A percentile compares a stretch with the other conserved stretches of the same genome.
Conservation (phyloP, 2,113 vertebrate genomes). For the Corynorhinus townsendii region DNA sequence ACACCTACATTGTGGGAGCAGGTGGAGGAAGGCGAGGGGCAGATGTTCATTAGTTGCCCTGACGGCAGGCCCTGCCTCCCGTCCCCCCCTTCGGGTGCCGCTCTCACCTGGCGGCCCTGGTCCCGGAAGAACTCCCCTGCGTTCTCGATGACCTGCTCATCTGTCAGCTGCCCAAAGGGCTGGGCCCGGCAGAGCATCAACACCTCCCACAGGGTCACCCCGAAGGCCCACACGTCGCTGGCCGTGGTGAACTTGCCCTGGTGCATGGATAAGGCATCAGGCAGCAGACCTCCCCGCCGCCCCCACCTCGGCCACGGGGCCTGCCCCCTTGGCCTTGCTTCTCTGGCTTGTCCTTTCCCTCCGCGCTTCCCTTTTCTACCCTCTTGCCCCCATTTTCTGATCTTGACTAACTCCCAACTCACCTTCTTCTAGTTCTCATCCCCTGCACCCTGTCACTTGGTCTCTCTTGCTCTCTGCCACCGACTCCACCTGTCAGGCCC, state of each 20-base stretch:
- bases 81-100: fast-evolving
- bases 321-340: neutral
- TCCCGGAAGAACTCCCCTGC: conserved; percentile 94
- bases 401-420: neutral
- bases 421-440: neutral
- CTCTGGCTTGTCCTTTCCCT: neutral
- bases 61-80: neutral
- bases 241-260: conserved; percentile 95
- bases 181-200: conserved; percentile 93
- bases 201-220: conserved; percentile 96
- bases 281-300: neutral
- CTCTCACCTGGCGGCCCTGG: conserved; percentile 89
- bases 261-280: neutral
- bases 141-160: conserved; percentile 94
- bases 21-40: neutral
- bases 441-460: neutral
- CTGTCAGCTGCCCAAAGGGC: conserved; percentile 91
- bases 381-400: neutral
- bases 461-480: neutral
- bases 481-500: neutral
- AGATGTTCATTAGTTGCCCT: neutral
- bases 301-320: neutral
- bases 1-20: conserved; percentile 79
- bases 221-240: conserved; percentile 95
- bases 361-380: neutral